Evolutionary conservation across 2,113 vertebrate genomes (phyloP).

Genomic region (Aptenodytes forsteri): DNA sequence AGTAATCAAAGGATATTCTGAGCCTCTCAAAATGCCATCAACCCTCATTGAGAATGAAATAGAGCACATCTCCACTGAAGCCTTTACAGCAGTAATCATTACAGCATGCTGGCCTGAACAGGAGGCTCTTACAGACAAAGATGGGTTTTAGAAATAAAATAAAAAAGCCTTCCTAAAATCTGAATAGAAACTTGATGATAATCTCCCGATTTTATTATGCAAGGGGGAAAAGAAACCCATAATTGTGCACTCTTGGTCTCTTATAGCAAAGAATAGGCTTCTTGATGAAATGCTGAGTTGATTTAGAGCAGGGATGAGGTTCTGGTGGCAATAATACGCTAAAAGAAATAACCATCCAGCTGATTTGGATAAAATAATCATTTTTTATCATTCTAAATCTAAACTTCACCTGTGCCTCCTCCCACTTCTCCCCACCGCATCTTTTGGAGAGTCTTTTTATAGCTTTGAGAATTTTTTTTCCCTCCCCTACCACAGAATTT

Average conservation of each 20-base stretch:
- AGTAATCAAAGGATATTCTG: conserved; percentile 83
- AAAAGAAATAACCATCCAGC: conserved; percentile 59
- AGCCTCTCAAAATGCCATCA: conserved; percentile 80
- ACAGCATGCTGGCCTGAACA: conserved; percentile 60
- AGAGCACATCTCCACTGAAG: conserved; percentile 72
- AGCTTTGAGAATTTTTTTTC: neutral
- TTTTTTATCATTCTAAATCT: conserved; percentile 64
- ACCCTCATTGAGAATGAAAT: conserved; percentile 78
- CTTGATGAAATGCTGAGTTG: conserved; percentile 72
- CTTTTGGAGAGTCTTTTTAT: conserved; percentile 46
- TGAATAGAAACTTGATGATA: conserved; percentile 85
- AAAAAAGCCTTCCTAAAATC: conserved; percentile 68
- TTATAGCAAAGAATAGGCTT: conserved; percentile 68
- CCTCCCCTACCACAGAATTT: neutral
- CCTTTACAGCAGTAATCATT: conserved; percentile 73
- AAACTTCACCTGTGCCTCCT: conserved; percentile 22
- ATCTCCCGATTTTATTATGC: conserved; percentile 72
- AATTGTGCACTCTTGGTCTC: conserved; percentile 66
- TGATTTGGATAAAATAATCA: conserved; percentile 70
- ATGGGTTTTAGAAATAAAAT: conserved; percentile 61
- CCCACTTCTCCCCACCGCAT: neutral
- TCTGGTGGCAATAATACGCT: conserved; percentile 49
- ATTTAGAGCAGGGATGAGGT: conserved; percentile 49
- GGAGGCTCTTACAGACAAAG: conserved; percentile 70
- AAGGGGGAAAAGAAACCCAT: conserved; percentile 64